phyloP scores from a whole-genome alignment of 2,797 vertebrate species.

The Phoeniculus purpureus region DNA sequence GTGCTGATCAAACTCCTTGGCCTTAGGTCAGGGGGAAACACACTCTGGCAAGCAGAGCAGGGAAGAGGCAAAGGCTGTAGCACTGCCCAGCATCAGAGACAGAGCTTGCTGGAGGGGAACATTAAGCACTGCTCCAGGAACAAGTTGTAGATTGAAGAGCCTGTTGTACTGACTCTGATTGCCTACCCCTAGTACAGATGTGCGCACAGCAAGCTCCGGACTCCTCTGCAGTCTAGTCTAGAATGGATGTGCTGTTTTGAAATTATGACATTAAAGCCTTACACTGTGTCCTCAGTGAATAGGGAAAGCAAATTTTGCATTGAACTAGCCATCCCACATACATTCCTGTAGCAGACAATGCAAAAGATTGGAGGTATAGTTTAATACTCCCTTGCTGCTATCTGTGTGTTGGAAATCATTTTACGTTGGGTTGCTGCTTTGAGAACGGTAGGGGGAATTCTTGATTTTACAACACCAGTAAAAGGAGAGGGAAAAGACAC shows the following conservation, averaged over 20 bases:
- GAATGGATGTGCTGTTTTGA: not conserved
- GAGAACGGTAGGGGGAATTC: not conserved
- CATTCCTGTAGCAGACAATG: not conserved
- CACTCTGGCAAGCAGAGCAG: accelerated
- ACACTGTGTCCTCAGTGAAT: not conserved
- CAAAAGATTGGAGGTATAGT: not conserved
- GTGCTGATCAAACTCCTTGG: not conserved
- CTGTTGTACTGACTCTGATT: not conserved
- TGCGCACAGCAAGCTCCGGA: not conserved
- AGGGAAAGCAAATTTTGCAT: not conserved
- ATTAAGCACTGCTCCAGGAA: slow-evolving; percentile 1
- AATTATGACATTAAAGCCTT: slow-evolving; percentile 1
- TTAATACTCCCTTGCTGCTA: not conserved
- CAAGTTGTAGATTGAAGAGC: slow-evolving; percentile 4
- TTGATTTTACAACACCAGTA: not conserved
- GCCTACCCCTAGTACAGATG: not conserved
- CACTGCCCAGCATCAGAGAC: not conserved
- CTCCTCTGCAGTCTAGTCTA: not conserved
- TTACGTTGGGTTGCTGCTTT: not conserved
- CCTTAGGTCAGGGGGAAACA: not conserved
- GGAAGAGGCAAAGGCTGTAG: not conserved
- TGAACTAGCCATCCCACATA: not conserved
- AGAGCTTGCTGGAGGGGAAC: slow-evolving; percentile 17
- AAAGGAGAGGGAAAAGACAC: not conserved
- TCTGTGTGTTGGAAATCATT: not conserved